Evolutionary conservation across 2,888 invertebrate genomes (phyloP), one percentile per base, ranked within the genome.

Genomic region (Rotaria magnacalcarata): DNA sequence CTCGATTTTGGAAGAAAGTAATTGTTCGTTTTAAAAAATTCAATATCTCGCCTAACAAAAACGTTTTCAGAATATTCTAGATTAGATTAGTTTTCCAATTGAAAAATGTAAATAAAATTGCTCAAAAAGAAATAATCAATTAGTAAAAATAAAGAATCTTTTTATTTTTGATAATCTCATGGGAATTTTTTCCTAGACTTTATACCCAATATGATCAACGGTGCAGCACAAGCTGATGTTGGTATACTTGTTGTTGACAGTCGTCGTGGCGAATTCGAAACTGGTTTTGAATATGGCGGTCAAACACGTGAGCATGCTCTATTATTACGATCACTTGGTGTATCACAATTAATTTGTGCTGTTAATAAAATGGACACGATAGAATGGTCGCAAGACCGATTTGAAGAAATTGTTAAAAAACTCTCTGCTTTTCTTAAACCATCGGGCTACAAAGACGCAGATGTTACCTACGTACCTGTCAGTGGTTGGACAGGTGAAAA

Each of bases 331-430:
- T 94, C 94, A 41, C 90, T 94, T 87, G 98, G 99, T 58, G 96
- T 99, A 0, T 94, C 94, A 87, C 97, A 98, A 91, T 90, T 99
- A 74, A 95, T 95, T 27, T 96, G 99, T 2, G 96, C 96, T 56
- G 94, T 99, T 34, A 99, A 99, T 90, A 99, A 99, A 92, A 92
- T 99, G 90, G 99, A 99, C 90, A 98, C 96, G 0, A 95, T 95
- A 0, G 94, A 94, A 86, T 99, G 99, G 98, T 94, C 95, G 2
- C 93, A 95, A 90, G 94, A 94, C 14, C 93, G 99, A 88, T 99
- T 96, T 91, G 93, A 94, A 88, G 96, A 97, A 90, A 96, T 99
- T 87, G 93, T 93, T 0, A 93, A 93, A 86, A 96, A 96, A 91
- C 92, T 98, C 84, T 94, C 94, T 88, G 90, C 92, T 19, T 92